Evolutionary conservation across 2,797 vertebrate species (phyloP), one percentile per base, ranked within the genome.

Genomic region (Hoplostethus atlanticus): DNA sequence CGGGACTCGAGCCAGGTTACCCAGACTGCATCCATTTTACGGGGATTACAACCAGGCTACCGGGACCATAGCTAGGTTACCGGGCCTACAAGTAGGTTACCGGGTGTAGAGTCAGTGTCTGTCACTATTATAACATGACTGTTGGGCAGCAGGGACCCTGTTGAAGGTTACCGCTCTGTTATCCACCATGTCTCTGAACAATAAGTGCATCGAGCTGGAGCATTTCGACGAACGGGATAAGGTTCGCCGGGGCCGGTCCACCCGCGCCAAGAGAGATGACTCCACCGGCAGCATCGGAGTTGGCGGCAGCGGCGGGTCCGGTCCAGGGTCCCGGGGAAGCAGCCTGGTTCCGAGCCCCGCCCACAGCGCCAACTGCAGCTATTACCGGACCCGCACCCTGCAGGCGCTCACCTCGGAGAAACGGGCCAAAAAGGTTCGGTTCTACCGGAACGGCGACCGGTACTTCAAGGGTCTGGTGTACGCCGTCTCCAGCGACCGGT

Each of bases 331-430:
- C 74, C 85, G 96, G 73, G 97, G 96, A 3, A 98, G 97, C 88
- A 98, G 98, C 80, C 90, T 99, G 86, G 96, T 98, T 47, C 98
- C 98, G 0, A 99, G 97, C 87, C 98, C 97, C 0, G 98, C 98
- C 10, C 98, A 99, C 93, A 99, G 98, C 79, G 96, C 98, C 63
- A 98, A 98, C 94, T 99, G 97, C 91, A 99, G 97, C 93, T 97
- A 98, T 82, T 99, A 98, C 93, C 96, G 98, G 64, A 99, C 97
- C 76, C 95, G 98, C 46, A 99, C 98, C n/a, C 94, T 99, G 82
- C 97, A 98, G 93, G 94, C 98, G 9, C 98, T 99, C 68, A 98
- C 97, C 89, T 97, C 97, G 0, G 98, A 99, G 94, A 97, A 96
- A 84, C 96, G 95, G 36, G 98, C 98, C 76, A 97, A 96, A 72